Base-by-base conservation (phyloP, 2,797 vertebrate genomes). In the Pogonophryne albipinna region DNA sequence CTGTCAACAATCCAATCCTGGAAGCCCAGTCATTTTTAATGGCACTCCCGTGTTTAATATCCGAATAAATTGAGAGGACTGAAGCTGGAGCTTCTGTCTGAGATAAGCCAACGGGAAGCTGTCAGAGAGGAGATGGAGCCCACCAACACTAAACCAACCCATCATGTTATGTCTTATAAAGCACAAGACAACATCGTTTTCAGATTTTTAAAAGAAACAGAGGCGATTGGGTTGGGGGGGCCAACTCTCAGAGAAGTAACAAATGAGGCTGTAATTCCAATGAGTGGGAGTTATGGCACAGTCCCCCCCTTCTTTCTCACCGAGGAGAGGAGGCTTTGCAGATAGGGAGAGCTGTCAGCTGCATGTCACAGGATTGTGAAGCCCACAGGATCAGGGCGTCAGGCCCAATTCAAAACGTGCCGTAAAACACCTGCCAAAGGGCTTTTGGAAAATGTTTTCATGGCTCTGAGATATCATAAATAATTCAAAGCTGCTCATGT, bases 1-100 rank as follows among this genome's bases (percentile, higher is more conserved):
- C 85, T 87, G 89, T 91, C 92, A 92, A 82, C 87, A 90, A 91
- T 83, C 69, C 83, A 89, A 89, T 91, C 74, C 66, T 85, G 59
- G 47, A 66, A 57, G 62, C 66, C 61, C 27, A 57, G 71, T 85
- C 65, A 59, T 78, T 84, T 85, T 87, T 83, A 92, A 91, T 82
- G 84, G 68, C 71, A 80, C 61, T 55, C 47, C 64, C 44, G 27
- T 72, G 51, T 90, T 81, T 89, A 85, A 88, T 82, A 91, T 81
- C 71, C 76, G 80, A 87, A 86, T 85, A 88, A 89, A 92, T 86
- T 83, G 86, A 80, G 51, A 81, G 72, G 74, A 81, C 74, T 62
- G 77, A 89, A 78, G 77, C 67, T 45, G 50, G 41, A 78, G 71
- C 53, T 71, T 72, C 59, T 61, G 82, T 74, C 49, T 84, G 20